These are phyloP conservation scores for Cheirogaleus medius DNA, from an alignment of 2,113 vertebrate genomes.

Conservation along the genomic window DNA sequence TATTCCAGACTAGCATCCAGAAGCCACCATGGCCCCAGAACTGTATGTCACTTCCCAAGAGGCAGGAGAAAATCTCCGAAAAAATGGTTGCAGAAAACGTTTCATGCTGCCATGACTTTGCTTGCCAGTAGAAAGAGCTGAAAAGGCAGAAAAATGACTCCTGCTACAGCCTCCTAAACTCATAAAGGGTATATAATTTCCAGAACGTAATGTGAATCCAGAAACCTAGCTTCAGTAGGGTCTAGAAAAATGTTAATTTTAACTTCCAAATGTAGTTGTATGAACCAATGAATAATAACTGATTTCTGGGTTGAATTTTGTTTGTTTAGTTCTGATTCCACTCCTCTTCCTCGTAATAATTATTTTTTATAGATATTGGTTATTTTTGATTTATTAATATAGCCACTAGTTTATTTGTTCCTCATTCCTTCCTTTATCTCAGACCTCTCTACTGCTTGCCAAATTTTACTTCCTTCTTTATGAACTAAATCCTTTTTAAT, in stretches of 20 bases:
- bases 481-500: neutral
- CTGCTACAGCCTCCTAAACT: neutral
- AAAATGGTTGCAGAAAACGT: neutral
- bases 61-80: neutral
- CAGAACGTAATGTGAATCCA: neutral
- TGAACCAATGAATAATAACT: neutral
- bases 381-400: neutral
- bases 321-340: neutral
- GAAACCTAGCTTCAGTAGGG: neutral
- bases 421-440: neutral
- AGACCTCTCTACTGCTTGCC: neutral
- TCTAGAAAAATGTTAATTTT: neutral
- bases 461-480: neutral
- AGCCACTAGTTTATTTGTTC: neutral
- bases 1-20: accelerated
- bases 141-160: neutral
- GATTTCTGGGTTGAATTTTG: neutral
- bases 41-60: neutral
- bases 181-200: neutral
- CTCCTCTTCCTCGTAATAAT: neutral
- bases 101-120: neutral
- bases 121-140: neutral
- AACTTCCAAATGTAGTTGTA: neutral
- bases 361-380: neutral
- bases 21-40: accelerated